Evolutionary conservation across 2,113 vertebrate genomes (phyloP), one percentile per base, ranked within the genome.

Genomic region (Corvus cornix): DNA sequence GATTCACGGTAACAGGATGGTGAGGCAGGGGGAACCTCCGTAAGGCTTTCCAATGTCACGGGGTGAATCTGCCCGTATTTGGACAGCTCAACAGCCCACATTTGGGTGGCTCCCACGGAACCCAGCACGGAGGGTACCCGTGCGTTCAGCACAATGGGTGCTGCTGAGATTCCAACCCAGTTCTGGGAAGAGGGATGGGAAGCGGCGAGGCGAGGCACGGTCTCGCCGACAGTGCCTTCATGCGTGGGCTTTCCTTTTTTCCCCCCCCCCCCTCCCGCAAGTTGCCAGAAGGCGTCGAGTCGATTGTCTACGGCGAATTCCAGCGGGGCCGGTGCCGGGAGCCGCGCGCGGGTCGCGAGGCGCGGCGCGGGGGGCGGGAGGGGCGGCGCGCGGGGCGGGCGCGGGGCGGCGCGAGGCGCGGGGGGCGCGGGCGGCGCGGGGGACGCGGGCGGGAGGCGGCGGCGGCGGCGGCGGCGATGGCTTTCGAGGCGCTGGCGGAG

Each of bases 401-500:
- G 43, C 43, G 43, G 43, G 43, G 43, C 43, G 43, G 43, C 43
- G 43, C 43, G 43, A 44, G 43, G 43, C 43, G 43, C 43, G 44
- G 44, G 44, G 18, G 44, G 44, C 44, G 44, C 44, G 44, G 44
- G 44, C 39, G 39, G 39, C 39, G 39, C 39, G 39, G 39, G 39
- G 44, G 44, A 46, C 44, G 44, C 44, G 44, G 44, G 79, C 37
- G 72, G 85, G 60, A 37, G 52, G 27, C 37, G 37, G 37, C 24
- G 51, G 84, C 72, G 66, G 51, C 48, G 44, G 44, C 44, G 89
- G 69, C 28, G 81, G 53, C 98, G 97, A 99, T 99, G 99, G 99
- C 98, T 98, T 99, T 99, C 98, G 99, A 99, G 98, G 98, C 98
- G 98, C 98, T 99, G 98, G 99, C 99, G 91, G 99, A 99, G 97